A percentile compares a stretch with the other conserved stretches of the same genome.
phyloP scores from a whole-genome alignment of 2,113 vertebrate species.

The Tachycineta bicolor region DNA sequence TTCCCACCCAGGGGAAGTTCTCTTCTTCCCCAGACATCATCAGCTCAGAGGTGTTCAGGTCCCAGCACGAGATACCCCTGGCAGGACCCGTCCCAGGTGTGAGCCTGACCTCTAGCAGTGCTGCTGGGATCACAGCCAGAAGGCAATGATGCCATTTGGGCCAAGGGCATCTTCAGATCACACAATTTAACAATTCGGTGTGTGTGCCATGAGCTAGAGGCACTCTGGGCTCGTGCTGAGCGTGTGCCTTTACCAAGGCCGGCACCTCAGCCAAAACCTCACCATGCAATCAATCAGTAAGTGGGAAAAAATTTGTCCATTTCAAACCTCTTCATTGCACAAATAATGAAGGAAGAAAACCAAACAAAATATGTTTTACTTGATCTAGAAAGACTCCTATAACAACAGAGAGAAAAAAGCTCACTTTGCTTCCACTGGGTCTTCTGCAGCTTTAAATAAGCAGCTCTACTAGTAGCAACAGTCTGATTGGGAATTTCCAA shows the following conservation, averaged over 20 bases:
- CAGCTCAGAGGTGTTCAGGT: background rate
- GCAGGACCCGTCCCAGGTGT: background rate
- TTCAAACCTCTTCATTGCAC: background rate
- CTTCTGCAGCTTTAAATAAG: conserved; percentile 15
- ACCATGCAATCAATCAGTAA: background rate
- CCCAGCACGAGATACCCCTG: background rate
- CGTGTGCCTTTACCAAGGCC: background rate
- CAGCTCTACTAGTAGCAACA: background rate
- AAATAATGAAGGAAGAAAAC: background rate
- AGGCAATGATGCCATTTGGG: background rate
- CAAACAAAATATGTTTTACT: background rate
- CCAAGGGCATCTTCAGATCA: background rate
- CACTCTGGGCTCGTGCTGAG: background rate
- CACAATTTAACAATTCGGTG: background rate
- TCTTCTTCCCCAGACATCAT: background rate
- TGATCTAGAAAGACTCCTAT: background rate
- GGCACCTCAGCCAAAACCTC: background rate
- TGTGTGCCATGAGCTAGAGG: background rate
- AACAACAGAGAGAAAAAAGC: background rate
- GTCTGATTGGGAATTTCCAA: conserved; percentile 13
- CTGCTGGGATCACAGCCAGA: background rate
- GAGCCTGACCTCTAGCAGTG: accelerated
- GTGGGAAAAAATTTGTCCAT: background rate
- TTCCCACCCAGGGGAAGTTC: background rate
- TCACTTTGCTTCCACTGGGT: background rate